These are phyloP conservation scores for Ophraella communa DNA, from an alignment of 2,888 invertebrate genomes.

Conservation along the genomic window DNA sequence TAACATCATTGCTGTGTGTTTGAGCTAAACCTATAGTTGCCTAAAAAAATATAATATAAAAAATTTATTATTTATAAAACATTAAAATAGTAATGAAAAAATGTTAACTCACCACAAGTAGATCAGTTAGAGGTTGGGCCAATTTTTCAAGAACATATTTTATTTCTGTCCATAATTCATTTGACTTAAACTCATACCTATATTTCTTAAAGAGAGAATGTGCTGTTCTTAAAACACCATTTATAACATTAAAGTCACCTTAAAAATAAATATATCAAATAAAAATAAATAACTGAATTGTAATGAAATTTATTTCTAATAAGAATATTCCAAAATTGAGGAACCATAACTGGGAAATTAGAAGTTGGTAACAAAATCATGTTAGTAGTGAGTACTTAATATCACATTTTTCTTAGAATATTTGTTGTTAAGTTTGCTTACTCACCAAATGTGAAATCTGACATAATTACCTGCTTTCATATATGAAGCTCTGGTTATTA, in stretches of 20 bases:
- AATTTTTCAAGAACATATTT: constrained; percentile 94
- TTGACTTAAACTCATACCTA: constrained; percentile 94
- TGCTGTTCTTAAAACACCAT: constrained; percentile 92
- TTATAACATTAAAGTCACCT: constrained; percentile 93
- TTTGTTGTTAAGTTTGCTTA: too few relatives aligned
- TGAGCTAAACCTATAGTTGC: constrained; percentile 84
- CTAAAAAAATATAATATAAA: constrained; percentile 59
- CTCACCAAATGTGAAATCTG: too few relatives aligned
- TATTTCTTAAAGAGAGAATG: constrained; percentile 97
- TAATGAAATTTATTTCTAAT: too few relatives aligned
- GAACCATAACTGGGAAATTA: too few relatives aligned
- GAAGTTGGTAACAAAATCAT: too few relatives aligned
- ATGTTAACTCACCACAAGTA: constrained; percentile 75
- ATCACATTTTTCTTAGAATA: too few relatives aligned
- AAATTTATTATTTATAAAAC: constrained; percentile 30
- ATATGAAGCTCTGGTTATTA: too few relatives aligned
- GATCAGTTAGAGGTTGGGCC: constrained; percentile 91
- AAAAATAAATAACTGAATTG: neutral
- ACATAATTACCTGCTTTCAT: too few relatives aligned
- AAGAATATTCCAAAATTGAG: too few relatives aligned
- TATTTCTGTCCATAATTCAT: constrained; percentile 95
- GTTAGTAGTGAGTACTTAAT: too few relatives aligned
- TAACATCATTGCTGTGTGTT: constrained; percentile 78
- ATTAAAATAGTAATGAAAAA: too few relatives aligned
- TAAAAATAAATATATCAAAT: constrained; percentile 43